Percentiles rank a stretch among this genome's conserved stretches.
phyloP scores from a whole-genome alignment of 2,888 invertebrate species.

The Carpatolechia fugitivella region DNA sequence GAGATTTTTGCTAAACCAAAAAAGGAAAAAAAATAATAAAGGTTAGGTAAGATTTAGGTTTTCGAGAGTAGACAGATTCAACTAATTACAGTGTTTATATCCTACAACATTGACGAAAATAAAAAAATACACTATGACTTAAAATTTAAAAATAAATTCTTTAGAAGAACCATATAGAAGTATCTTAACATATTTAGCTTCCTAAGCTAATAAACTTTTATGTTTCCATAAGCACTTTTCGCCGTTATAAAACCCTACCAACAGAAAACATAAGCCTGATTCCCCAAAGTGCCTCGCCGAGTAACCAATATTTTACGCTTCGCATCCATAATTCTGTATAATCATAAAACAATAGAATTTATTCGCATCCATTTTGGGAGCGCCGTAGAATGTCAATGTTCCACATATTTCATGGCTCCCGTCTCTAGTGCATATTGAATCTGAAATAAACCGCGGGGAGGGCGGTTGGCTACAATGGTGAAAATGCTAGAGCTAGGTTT shows the following conservation, averaged over 20 bases:
- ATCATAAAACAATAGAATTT: slow-evolving; percentile 24
- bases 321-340: slow-evolving; percentile 12
- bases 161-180: too few species aligned
- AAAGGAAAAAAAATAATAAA: too few species aligned
- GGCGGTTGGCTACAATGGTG: slow-evolving; percentile 46
- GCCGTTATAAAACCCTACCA: neutral
- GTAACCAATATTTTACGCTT: slow-evolving; percentile 4
- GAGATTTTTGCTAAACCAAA: too few species aligned
- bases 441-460: slow-evolving; percentile 66
- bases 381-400: slow-evolving; percentile 44
- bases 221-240: neutral
- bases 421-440: slow-evolving; percentile 75
- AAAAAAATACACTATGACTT: too few species aligned
- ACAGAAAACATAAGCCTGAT: neutral
- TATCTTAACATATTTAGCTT: too few species aligned
- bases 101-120: too few species aligned
- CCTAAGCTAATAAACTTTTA: too few species aligned
- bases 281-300: slow-evolving; percentile 4
- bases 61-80: too few species aligned
- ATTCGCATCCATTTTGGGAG: slow-evolving; percentile 31
- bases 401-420: slow-evolving; percentile 56
- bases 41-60: too few species aligned
- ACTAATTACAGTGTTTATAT: too few species aligned
- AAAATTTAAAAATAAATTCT: too few species aligned
- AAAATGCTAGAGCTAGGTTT: neutral